These are phyloP conservation scores for Nerophis lumbriciformis DNA, from an alignment of 2,113 vertebrate genomes.

Conservation along the genomic window DNA sequence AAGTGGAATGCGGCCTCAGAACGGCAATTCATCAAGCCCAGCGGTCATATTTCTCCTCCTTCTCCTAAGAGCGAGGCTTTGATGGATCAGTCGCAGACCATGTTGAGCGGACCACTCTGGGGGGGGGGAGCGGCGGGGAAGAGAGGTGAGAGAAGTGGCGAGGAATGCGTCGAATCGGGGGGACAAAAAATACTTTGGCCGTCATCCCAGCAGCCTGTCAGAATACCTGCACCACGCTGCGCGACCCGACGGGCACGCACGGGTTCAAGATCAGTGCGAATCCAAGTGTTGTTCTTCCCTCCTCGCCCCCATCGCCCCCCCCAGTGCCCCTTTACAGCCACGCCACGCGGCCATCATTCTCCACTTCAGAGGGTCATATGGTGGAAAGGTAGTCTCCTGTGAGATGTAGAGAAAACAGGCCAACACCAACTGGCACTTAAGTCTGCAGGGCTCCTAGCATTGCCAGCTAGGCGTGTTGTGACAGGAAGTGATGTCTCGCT, in stretches of 20 bases:
- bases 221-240: constrained; percentile 72
- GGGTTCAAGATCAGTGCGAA: constrained; percentile 73
- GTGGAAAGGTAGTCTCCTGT: constrained; percentile 83
- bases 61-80: constrained; percentile 24
- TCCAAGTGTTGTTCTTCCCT: constrained; percentile 76
- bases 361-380: constrained; percentile 77
- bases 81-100: constrained; percentile 39
- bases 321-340: constrained; percentile 25
- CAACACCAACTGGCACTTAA: constrained; percentile 98
- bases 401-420: constrained; percentile 89
- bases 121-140: constrained; percentile 26
- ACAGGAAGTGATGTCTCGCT: constrained; percentile 83
- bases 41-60: constrained; percentile 31
- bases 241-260: constrained; percentile 65
- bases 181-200: constrained; percentile 50
- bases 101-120: constrained; percentile 26
- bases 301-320: constrained; percentile 4
- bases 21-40: constrained; percentile 14
- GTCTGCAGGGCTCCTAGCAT: constrained; percentile 83
- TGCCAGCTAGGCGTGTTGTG: constrained; percentile 80
- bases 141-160: constrained; percentile 41
- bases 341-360: constrained; percentile 39
- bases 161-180: constrained; percentile 61
- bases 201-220: constrained; percentile 52
- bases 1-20: constrained; percentile 2